Evolutionary conservation across 2,113 vertebrate genomes (phyloP).

Genomic region (Mus musculus): DNA sequence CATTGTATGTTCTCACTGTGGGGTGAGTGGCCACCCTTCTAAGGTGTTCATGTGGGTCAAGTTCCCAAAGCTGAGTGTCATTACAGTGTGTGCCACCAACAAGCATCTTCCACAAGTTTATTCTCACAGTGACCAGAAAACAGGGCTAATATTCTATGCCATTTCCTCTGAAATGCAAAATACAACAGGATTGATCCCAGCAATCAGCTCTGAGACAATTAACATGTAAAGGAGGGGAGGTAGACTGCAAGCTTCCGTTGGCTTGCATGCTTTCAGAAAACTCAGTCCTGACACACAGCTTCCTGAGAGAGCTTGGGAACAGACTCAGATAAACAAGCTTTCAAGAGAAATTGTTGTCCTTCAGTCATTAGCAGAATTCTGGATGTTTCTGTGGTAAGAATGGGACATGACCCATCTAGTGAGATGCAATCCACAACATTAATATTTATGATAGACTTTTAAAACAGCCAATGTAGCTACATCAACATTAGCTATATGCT

Average conservation of each 20-base stretch:
- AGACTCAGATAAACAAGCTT: neutral
- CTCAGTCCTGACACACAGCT: slow-evolving; percentile 45
- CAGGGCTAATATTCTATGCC: neutral
- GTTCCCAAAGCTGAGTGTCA: slow-evolving; percentile 16
- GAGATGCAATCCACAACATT: slow-evolving; percentile 75
- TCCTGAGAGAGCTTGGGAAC: neutral
- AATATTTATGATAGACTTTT: slow-evolving; percentile 81
- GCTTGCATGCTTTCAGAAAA: neutral
- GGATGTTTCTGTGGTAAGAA: slow-evolving; percentile 76
- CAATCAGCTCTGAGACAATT: neutral
- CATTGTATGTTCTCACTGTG: neutral
- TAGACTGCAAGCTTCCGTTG: neutral
- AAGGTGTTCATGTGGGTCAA: slow-evolving; percentile 4
- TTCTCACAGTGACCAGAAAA: neutral
- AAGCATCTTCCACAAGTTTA: slow-evolving; percentile 30
- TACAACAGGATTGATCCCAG: slow-evolving; percentile 12
- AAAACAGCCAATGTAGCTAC: slow-evolving; percentile 80
- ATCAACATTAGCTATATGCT: slow-evolving; percentile 68
- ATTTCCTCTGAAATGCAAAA: slow-evolving; percentile 17
- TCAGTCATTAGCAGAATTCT: slow-evolving; percentile 62
- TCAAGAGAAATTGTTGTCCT: neutral
- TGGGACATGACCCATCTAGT: slow-evolving; percentile 79
- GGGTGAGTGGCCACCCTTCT: neutral
- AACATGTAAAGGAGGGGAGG: neutral
- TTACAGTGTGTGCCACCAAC: neutral